Evolutionary conservation across 2,888 invertebrate species (phyloP), one percentile per base, ranked within the genome.

Genomic region (Dolichopus griseipennis): DNA sequence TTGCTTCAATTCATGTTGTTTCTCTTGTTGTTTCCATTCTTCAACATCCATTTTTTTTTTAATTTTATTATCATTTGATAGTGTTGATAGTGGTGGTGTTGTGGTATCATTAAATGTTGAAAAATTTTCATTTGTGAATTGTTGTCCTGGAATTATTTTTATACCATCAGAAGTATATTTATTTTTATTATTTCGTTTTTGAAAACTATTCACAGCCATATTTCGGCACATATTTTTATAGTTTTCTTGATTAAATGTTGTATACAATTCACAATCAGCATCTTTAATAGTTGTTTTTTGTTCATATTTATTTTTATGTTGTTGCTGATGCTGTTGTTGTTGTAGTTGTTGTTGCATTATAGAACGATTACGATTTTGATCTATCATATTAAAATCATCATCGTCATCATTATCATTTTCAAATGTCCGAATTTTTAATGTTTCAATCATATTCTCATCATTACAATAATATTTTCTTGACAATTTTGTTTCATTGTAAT

Each of bases 321-420:
- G 27, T 34, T 68, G 61, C 12, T 61, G 61, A 62, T n/a, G 65
- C 64, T 62, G 66, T 27, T 64, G 27, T 62, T 66, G n/a, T 12
- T 52, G 52, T 67, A 10, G 65, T 65, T 61, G 65, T 22, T 64
- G 22, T 61, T 68, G n/a, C 61, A 64, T 20, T 52, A 33, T 61
- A n/a, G 22, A 22, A 21, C 5, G 9, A 20, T 18, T 33, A n/a
- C 34, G 9, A 12, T 41, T 9, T 12, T 12, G 12, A 41, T 9
- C 12, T 15, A 41, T 41, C 8, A 52, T 6, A 52, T 52, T 52
- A 37, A 37, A 37, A 10, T 37, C 12, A 37, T 7, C 27, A 18
- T 18, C 15, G 8, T 41, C 41, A n/a, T n/a, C n/a, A n/a, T n/a
- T n/a, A n/a, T n/a, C n/a, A 43, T 43, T 43, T 52, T 52, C 52